Conservation (phyloP, 1,140 invertebrate genomes). For the Drosophila orena region DNA sequence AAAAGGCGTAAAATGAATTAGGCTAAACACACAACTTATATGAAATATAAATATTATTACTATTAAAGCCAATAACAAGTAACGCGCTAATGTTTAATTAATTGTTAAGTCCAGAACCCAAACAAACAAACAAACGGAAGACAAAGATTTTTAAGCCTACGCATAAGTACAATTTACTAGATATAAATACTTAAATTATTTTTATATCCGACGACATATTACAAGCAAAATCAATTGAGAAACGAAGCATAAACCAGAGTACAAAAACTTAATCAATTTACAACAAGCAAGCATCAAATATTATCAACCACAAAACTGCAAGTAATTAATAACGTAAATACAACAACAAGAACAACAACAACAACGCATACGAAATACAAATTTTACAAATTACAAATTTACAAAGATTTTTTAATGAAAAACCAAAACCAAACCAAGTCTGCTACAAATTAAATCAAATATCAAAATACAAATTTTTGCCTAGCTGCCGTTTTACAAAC, state of each 20-base stretch:
- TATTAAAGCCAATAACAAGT: slow-evolving; percentile 32
- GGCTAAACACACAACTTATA: slow-evolving; percentile 47
- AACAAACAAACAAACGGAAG: slow-evolving; percentile 84
- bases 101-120: slow-evolving; percentile 72
- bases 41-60: slow-evolving; percentile 39
- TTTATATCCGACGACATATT: slow-evolving; percentile 43
- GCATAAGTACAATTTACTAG: slow-evolving; percentile 63
- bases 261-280: slow-evolving; percentile 64
- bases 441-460: slow-evolving; percentile 44
- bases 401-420: slow-evolving; percentile 56
- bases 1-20: slow-evolving; percentile 44
- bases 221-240: slow-evolving; percentile 53
- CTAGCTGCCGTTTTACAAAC: slow-evolving; percentile 77
- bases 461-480: slow-evolving; percentile 56
- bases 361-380: slow-evolving; percentile 80
- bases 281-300: slow-evolving; percentile 42
- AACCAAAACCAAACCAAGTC: slow-evolving; percentile 34
- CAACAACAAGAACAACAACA: slow-evolving; percentile 55
- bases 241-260: slow-evolving; percentile 73
- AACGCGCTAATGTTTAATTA: slow-evolving; percentile 77
- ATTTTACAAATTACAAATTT: slow-evolving; percentile 79
- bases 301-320: slow-evolving; percentile 53
- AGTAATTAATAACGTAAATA: slow-evolving; percentile 42
- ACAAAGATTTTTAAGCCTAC: slow-evolving; percentile 79
- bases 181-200: slow-evolving; percentile 38